Percentiles rank a stretch among this genome's conserved stretches.
Conservation (phyloP, 2,888 invertebrate genomes). For the Apantesis nais region DNA sequence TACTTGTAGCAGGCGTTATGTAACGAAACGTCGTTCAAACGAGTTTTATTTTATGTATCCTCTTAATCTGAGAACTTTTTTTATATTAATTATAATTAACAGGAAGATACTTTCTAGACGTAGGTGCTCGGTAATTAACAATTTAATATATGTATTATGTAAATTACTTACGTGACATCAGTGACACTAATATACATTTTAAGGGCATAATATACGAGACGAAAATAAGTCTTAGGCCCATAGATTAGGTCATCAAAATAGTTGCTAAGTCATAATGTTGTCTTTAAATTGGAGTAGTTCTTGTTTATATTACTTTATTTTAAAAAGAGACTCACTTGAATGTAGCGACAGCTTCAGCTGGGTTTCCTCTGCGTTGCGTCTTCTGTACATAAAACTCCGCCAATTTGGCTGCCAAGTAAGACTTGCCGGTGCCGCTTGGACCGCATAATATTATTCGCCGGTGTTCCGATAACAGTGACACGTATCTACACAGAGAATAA, state of each 20-base stretch:
- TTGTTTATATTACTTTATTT: neutral
- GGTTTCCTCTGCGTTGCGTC: conserved; percentile 91
- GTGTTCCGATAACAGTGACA: conserved; percentile 95
- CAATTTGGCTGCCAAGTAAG: conserved; percentile 96
- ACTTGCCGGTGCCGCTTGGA: conserved; percentile 98
- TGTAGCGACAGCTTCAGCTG: conserved; percentile 96
- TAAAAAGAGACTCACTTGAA: conserved; percentile 89
- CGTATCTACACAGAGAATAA: conserved; percentile 81
- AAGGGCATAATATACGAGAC: too few relatives aligned
- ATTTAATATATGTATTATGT: neutral
- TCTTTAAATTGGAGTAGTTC: neutral
- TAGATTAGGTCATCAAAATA: neutral
- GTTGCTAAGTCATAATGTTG: neutral
- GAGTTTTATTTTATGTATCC: neutral
- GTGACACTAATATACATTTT: neutral
- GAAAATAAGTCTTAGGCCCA: too few relatives aligned
- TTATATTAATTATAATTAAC: neutral
- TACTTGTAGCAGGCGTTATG: neutral
- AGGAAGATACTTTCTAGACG: conserved; percentile 1
- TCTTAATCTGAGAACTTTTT: neutral
- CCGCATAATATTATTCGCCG: conserved; percentile 97
- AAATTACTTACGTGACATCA: neutral
- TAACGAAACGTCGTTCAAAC: neutral
- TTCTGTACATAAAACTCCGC: conserved; percentile 97
- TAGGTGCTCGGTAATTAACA: neutral